Base-by-base conservation (phyloP, 2,113 vertebrate species). In the Aegotheles bennettii region DNA sequence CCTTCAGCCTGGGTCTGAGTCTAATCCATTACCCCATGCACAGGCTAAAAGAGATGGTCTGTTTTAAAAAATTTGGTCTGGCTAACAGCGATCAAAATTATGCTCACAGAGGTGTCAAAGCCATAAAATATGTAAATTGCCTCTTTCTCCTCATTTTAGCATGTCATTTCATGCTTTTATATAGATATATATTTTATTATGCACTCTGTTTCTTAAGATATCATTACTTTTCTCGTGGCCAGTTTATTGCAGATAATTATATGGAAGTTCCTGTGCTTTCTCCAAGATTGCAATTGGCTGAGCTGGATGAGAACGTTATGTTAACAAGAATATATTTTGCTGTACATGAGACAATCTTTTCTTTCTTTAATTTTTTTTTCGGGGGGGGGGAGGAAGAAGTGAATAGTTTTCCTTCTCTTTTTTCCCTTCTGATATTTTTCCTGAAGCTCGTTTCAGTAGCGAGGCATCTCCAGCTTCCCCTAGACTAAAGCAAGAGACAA, bases 191-290 rank as follows among this genome's bases (percentile, higher is more conserved):
- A 85, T 95, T 96, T 95, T 94, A 95, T 92, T 93, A 94, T 53
- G 70, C 88, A 54, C 79, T 77, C 76, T 88, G 67, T 85, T 91
- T 80, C 84, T 94, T 89, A 86, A 93, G 95, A 91, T 84, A 95
- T 48, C 87, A 69, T 96, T 92, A 83, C 94, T 94, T 96, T 73
- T 71, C 87, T 74, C 83, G 90, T 43, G 82, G 89, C 74, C 86
- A 87, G 89, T 96, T 97, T 95, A 94, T 97, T 96, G 94, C 94
- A 80, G 89, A 71, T 93, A 95, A 97, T 94, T 90, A 86, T 42
- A 83, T 54, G 75, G 93, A 95, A 90, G 76, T 82, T 94, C 81
- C 78, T 6, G 0, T 60, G 73, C 51, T 14, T 67, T 64, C 89
- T 94, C 89, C 50, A 54, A 48, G 85, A 77, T 11, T 68, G 51